Evolutionary conservation across 2,797 vertebrate genomes (phyloP).

Genomic region (Tolypeutes matacus): DNA sequence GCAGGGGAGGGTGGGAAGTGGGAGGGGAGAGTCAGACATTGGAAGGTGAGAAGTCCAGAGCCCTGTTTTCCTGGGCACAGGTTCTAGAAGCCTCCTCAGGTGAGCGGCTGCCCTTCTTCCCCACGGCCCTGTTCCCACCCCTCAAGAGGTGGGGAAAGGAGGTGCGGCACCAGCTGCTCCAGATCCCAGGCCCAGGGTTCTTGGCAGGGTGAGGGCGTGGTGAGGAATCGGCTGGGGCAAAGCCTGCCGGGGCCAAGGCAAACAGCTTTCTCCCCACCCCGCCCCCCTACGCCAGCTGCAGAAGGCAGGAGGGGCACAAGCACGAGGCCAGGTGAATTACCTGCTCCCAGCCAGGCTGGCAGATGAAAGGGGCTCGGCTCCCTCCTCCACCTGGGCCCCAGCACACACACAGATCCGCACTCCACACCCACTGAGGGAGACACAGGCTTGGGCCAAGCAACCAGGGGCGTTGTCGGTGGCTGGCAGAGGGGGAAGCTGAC

Average conservation of each 20-base stretch:
- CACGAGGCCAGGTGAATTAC: constrained; percentile 87
- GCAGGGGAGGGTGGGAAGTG: background rate
- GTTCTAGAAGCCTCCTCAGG: constrained; percentile 4
- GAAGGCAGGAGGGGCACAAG: constrained; percentile 78
- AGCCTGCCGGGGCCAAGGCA: constrained; percentile 78
- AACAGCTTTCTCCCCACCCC: constrained; percentile 72
- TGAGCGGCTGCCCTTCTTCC: background rate
- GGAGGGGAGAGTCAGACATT: background rate
- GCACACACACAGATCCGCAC: background rate
- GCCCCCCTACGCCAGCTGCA: constrained; percentile 75
- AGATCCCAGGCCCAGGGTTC: constrained; percentile 56
- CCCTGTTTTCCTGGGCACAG: background rate
- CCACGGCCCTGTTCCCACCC: background rate
- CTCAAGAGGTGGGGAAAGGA: background rate
- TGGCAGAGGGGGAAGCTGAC: constrained; percentile 63
- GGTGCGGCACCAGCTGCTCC: constrained; percentile 3
- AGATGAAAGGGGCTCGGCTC: constrained; percentile 87
- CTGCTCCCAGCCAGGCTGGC: constrained; percentile 82
- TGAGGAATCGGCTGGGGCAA: constrained; percentile 57
- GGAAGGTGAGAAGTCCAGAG: background rate
- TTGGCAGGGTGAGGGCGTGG: constrained; percentile 68
- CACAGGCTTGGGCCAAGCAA: background rate
- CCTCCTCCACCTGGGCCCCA: constrained; percentile 68
- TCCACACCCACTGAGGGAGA: background rate
- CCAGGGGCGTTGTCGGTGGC: constrained; percentile 74